Evolutionary conservation across 2,888 invertebrate species (phyloP), one percentile per base, ranked within the genome.

Genomic region (Callyntrura sp.): DNA sequence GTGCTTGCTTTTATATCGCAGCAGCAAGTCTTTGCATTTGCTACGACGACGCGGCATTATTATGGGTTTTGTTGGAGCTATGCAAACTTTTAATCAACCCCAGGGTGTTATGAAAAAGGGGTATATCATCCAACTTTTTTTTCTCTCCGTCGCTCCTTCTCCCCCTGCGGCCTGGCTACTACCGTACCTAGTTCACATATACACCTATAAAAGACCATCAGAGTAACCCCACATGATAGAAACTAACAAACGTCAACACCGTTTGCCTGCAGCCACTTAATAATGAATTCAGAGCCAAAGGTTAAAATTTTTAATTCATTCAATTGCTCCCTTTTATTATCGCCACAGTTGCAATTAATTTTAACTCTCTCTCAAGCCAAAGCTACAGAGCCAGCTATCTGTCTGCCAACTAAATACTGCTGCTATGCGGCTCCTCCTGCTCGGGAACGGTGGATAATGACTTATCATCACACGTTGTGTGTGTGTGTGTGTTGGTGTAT

Each of bases 281-380:
- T 91, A 90, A 91, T 90, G 90, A 88, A 91, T 91, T 90, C 91
- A 65, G 85, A 88, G 90, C 90, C 82, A 90, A 90, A 90, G 90
- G 91, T 91, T 91, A 90, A 91, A 91, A 91, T 91, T 91, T 91
- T 91, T 91, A 91, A 91, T 91, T 91, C 91, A 90, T 85, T 89
- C 89, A 85, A 89, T 85, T 90, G 90, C 90, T 78, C 89, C 85
- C 90, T 91, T 91, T 90, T 90, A 91, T 91, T 91, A 91, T 88
- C 91, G 85, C 90, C 87, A 86, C 90, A 88, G 90, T 85, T 88
- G 91, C 90, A 91, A 91, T 91, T 91, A 91, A 91, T 90, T 91
- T 90, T 85, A 90, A 85, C 81, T 70, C 45, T 85, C 60, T 60
- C 78, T 51, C 51, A 48, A 9, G 28, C 25, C 11, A 3, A 68